Evolutionary conservation across 2,113 vertebrate genomes (phyloP).

Genomic region (Sander vitreus): DNA sequence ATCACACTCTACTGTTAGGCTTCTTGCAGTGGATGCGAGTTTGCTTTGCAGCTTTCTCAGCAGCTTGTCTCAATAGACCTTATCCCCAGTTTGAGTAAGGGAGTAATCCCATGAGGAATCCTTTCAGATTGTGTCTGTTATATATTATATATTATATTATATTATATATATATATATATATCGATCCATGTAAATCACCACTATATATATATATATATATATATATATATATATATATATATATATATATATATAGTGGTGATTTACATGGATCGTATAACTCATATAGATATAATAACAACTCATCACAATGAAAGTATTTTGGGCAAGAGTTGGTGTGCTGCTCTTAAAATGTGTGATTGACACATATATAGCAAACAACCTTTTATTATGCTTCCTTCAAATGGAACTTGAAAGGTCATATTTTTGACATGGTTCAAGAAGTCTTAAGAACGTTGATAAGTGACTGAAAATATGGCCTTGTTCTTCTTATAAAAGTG

Average conservation of each 20-base stretch:
- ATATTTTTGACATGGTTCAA: conserved; percentile 18
- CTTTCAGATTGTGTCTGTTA: not conserved
- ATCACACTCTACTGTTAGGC: conserved; percentile 40
- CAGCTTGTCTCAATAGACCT: conserved; percentile 34
- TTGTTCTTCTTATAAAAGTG: not conserved
- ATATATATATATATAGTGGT: not conserved
- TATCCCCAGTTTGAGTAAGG: conserved; percentile 7
- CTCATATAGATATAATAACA: not conserved
- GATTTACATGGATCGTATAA: not conserved
- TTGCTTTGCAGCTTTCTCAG: conserved; percentile 53
- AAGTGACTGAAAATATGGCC: conserved; percentile 4
- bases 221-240: too few relatives aligned
- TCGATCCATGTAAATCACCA: too few relatives aligned
- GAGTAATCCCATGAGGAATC: not conserved
- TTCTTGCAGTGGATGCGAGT: conserved; percentile 40
- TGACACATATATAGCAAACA: not conserved
- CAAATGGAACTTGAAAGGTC: conserved; percentile 8
- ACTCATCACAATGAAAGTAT: not conserved
- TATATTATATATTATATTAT: too few relatives aligned
- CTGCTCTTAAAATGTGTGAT: conserved; percentile 9
- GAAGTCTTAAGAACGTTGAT: not conserved
- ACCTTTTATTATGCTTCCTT: conserved; percentile 13
- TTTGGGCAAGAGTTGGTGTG: not conserved
- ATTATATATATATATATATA: too few relatives aligned
- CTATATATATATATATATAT: too few relatives aligned